These are phyloP conservation scores for Morpho achilles DNA, from an alignment of 2,888 invertebrate genomes.

Conservation along the genomic window DNA sequence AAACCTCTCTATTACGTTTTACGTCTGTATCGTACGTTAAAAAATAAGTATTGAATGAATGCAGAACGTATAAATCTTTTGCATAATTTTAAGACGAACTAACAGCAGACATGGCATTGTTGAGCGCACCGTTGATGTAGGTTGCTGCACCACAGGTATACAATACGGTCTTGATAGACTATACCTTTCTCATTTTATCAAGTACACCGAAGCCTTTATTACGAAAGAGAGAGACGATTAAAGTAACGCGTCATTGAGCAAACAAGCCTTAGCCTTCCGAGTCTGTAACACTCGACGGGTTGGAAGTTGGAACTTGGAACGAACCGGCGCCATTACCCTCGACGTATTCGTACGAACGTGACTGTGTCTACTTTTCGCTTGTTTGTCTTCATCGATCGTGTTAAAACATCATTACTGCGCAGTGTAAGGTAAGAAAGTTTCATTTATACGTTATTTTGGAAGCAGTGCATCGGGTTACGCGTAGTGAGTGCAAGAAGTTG, in stretches of 20 bases:
- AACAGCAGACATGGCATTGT: slow-evolving; percentile 66
- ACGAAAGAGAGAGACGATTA: slow-evolving; percentile 45
- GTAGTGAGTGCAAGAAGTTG: slow-evolving; percentile 54
- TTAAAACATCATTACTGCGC: slow-evolving; percentile 73
- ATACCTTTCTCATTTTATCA: slow-evolving; percentile 42
- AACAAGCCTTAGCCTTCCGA: slow-evolving; percentile 75
- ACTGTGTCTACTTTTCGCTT: slow-evolving; percentile 68
- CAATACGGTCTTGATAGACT: slow-evolving; percentile 34
- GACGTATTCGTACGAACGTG: slow-evolving; percentile 72
- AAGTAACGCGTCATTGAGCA: slow-evolving; percentile 64
- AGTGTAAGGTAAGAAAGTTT: slow-evolving; percentile 72
- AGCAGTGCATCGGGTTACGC: slow-evolving; percentile 54
- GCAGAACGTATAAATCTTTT: slow-evolving; percentile 42
- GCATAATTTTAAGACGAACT: slow-evolving; percentile 56
- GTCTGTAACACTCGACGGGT: slow-evolving; percentile 62
- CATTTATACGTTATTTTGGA: slow-evolving; percentile 58
- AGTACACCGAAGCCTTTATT: slow-evolving; percentile 8
- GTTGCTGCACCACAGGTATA: slow-evolving; percentile 72
- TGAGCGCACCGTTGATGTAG: slow-evolving; percentile 67
- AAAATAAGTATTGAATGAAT: no score
- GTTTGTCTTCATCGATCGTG: slow-evolving; percentile 70
- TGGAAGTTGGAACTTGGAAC: slow-evolving; percentile 49
- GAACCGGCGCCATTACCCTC: slow-evolving; percentile 71
- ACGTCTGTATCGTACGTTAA: no score
- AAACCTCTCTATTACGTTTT: no score